These are phyloP conservation scores for Sebastolobus altivelis DNA, from an alignment of 2,797 vertebrate species.

Conservation along the genomic window DNA sequence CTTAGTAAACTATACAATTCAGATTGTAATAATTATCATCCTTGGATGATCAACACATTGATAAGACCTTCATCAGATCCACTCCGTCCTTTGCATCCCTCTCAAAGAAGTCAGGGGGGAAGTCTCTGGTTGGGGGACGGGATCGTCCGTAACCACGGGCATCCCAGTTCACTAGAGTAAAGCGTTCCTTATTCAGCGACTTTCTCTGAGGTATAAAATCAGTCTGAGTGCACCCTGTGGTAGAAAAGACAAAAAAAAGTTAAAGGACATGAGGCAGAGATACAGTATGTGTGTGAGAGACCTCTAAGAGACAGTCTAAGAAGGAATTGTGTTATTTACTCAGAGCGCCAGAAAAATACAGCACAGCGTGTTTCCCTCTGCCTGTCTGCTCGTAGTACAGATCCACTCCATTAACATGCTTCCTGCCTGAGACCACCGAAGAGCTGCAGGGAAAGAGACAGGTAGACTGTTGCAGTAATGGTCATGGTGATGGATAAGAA, in stretches of 20 bases:
- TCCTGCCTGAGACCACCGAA: slow-evolving; percentile 66
- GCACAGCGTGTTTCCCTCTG: no score
- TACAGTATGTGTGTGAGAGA: background rate
- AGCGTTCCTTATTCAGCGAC: slow-evolving; percentile 86
- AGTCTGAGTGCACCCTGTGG: slow-evolving; percentile 88
- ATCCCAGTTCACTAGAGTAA: slow-evolving; percentile 92
- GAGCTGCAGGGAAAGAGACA: slow-evolving; percentile 74
- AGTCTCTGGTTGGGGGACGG: slow-evolving; percentile 91
- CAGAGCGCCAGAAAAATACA: slow-evolving; percentile 49
- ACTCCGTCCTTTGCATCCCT: slow-evolving; percentile 93
- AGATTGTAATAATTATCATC: background rate
- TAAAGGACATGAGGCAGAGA: background rate
- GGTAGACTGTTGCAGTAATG: background rate
- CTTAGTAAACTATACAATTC: background rate
- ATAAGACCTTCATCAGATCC: slow-evolving; percentile 91
- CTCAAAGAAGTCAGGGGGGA: slow-evolving; percentile 91
- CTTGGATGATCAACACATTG: background rate
- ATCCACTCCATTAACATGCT: no score
- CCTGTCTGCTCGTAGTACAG: no score
- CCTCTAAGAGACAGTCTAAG: background rate
- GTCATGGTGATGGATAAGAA: background rate
- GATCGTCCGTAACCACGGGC: slow-evolving; percentile 92
- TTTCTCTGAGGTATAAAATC: slow-evolving; percentile 93
- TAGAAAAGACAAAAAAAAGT: background rate
- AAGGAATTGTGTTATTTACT: slow-evolving; percentile 73